phyloP scores from a whole-genome alignment of 2,888 invertebrate species.

The Macrophya alboannulata region DNA sequence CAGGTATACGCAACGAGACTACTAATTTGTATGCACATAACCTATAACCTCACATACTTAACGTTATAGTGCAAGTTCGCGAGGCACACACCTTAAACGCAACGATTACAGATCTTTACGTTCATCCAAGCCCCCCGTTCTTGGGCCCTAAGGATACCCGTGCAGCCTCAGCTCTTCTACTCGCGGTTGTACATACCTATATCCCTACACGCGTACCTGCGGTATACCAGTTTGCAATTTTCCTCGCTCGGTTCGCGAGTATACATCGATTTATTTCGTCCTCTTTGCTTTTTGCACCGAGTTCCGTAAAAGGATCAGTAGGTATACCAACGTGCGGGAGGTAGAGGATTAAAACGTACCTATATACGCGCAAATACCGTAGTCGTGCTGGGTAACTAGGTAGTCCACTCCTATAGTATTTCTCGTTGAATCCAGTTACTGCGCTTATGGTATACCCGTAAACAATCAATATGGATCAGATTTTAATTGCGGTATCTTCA shows the following conservation, averaged over 20 bases:
- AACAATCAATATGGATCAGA: neutral
- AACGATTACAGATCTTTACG: conserved; percentile 55
- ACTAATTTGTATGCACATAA: conserved; percentile 55
- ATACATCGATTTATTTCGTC: conserved; percentile 44
- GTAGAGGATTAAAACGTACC: conserved; percentile 50
- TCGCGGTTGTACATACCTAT: neutral
- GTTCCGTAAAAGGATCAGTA: conserved; percentile 53
- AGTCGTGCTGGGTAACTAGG: neutral
- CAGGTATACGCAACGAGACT: conserved; percentile 26
- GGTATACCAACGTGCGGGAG: conserved; percentile 13
- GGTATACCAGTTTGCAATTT: conserved; percentile 52
- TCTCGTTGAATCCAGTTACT: neutral
- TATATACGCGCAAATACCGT: neutral
- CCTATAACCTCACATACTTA: conserved; percentile 51
- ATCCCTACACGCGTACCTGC: neutral
- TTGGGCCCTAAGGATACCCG: conserved; percentile 12
- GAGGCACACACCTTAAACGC: conserved; percentile 56
- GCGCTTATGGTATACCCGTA: neutral
- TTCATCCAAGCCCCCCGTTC: conserved; percentile 29
- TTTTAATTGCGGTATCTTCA: conserved; percentile 23
- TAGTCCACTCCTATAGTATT: neutral
- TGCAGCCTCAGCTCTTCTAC: neutral
- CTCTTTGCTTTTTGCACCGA: conserved; percentile 31
- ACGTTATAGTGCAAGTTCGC: conserved; percentile 50
- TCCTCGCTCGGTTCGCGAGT: conserved; percentile 2